Evolutionary conservation across 2,888 invertebrate genomes (phyloP).

Genomic region (Linyphia triangularis): DNA sequence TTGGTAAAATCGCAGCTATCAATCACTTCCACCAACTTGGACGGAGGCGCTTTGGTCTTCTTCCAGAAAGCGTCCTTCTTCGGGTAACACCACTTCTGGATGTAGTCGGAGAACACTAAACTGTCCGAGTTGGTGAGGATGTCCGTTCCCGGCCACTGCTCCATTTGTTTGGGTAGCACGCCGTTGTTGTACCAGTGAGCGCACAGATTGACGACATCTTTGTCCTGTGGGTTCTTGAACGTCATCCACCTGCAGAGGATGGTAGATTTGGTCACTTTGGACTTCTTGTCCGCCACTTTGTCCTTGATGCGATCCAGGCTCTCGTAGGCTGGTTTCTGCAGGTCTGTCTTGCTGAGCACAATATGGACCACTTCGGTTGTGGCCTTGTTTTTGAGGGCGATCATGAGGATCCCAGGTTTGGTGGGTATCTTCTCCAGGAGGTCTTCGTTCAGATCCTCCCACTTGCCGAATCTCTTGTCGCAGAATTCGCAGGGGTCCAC

Average conservation of each 20-base stretch:
- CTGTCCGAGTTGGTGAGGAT: slow-evolving; percentile 18
- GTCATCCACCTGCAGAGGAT: slow-evolving; percentile 51
- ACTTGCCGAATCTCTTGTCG: slow-evolving; percentile 57
- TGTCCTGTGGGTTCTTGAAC: slow-evolving; percentile 43
- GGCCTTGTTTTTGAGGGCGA: slow-evolving; percentile 45
- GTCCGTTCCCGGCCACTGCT: slow-evolving; percentile 32
- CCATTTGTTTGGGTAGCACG: slow-evolving; percentile 22
- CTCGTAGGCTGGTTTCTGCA: slow-evolving; percentile 20
- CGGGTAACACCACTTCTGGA: slow-evolving; percentile 58
- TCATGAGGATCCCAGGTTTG: slow-evolving; percentile 49
- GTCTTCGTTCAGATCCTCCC: slow-evolving; percentile 42
- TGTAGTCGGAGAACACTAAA: slow-evolving; percentile 19
- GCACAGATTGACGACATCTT: slow-evolving; percentile 46
- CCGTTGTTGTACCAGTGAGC: slow-evolving; percentile 67
- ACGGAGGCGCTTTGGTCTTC: slow-evolving; percentile 19
- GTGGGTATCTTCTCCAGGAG: slow-evolving; percentile 47
- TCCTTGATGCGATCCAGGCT: slow-evolving; percentile 21
- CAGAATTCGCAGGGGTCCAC: slow-evolving; percentile 50
- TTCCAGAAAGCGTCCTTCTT: slow-evolving; percentile 52
- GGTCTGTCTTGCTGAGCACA: background rate
- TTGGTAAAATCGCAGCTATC: slow-evolving; percentile 22
- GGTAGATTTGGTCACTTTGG: slow-evolving; percentile 47
- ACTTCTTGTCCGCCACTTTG: slow-evolving; percentile 44
- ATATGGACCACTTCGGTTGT: slow-evolving; percentile 42
- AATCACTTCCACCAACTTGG: slow-evolving; percentile 24